These are phyloP conservation scores for Cherax quadricarinatus DNA, from an alignment of 1,140 invertebrate genomes.

Conservation along the genomic window DNA sequence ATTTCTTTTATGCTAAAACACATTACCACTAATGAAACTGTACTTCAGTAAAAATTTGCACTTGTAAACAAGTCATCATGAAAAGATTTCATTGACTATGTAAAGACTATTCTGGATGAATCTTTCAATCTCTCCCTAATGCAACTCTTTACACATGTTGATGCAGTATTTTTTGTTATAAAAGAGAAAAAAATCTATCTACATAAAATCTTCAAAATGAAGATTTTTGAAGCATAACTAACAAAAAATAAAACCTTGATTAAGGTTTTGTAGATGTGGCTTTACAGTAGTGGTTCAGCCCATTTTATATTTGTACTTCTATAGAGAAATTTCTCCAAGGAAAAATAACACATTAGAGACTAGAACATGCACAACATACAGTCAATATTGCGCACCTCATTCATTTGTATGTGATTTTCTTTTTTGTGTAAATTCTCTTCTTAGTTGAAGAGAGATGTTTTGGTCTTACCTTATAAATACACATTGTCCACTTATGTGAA, in stretches of 20 bases:
- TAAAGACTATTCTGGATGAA: constrained; percentile 46
- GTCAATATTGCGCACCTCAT: constrained; percentile 13
- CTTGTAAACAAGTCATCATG: constrained; percentile 51
- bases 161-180: background rate
- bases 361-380: constrained; percentile 55
- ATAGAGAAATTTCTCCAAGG: constrained; percentile 52
- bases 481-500: background rate
- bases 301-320: constrained; percentile 51
- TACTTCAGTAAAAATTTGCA: constrained; percentile 56
- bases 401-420: background rate
- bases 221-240: constrained; percentile 12
- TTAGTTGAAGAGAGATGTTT: background rate
- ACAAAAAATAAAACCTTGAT: constrained; percentile 21
- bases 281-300: constrained; percentile 35
- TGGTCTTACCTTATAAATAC: background rate
- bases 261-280: constrained; percentile 19
- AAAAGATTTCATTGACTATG: constrained; percentile 44
- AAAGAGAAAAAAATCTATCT: background rate
- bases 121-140: constrained; percentile 6
- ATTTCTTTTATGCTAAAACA: constrained; percentile 20
- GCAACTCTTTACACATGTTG: background rate
- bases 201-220: constrained; percentile 18
- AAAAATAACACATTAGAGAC: constrained; percentile 52
- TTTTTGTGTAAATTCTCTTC: background rate
- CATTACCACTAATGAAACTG: constrained; percentile 43